Percentiles rank a stretch among this genome's conserved stretches.
Conservation (phyloP, 2,113 vertebrate species). For the Pachycephala philippinensis region DNA sequence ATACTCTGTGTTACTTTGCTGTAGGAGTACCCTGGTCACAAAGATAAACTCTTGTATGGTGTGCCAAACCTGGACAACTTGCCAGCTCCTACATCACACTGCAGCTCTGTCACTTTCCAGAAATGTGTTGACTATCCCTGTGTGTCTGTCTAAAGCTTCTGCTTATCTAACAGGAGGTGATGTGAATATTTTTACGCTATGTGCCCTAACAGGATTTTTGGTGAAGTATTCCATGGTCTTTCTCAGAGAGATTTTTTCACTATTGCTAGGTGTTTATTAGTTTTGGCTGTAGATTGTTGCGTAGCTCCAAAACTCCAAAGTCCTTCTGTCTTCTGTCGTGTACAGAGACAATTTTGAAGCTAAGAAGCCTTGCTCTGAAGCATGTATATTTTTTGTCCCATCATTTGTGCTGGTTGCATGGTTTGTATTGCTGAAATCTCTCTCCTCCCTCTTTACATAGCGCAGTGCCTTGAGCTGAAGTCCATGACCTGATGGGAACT, state of each 20-base stretch:
- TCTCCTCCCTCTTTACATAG: background rate
- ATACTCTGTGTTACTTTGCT: background rate
- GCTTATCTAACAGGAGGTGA: background rate
- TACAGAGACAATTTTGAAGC: background rate
- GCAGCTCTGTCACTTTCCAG: background rate
- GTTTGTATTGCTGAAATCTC: background rate
- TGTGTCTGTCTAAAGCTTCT: background rate
- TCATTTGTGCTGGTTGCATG: background rate
- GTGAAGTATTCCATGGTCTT: background rate
- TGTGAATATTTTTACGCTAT: conserved; percentile 6
- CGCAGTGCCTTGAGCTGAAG: background rate
- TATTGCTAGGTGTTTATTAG: background rate
- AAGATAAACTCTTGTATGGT: background rate
- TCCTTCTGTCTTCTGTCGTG: background rate
- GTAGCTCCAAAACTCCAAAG: background rate
- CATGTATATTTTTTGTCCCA: background rate
- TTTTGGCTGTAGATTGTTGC: background rate
- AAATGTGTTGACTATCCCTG: background rate
- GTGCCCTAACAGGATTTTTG: conserved; percentile 14
- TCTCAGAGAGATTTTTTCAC: background rate
- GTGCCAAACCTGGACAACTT: conserved; percentile 3
- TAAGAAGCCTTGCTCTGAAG: background rate
- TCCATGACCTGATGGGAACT: accelerated
- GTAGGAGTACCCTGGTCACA: background rate
- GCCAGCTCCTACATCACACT: background rate